A percentile compares a stretch with the other conserved stretches of the same genome.
phyloP scores from a whole-genome alignment of 2,888 invertebrate species.

The Isoperla grammatica region DNA sequence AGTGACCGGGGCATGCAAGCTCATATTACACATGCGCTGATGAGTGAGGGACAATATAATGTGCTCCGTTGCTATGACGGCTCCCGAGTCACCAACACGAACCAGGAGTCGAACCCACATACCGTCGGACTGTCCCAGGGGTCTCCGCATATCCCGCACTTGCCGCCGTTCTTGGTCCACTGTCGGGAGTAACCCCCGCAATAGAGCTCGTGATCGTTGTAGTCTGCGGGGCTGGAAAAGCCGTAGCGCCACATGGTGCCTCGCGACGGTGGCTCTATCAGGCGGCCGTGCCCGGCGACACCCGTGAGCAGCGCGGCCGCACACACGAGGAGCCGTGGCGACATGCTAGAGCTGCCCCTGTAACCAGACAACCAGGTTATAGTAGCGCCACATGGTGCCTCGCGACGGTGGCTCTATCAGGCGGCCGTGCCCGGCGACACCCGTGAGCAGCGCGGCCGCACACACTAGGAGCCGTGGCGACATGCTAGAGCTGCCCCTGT shows the following conservation, averaged over 20 bases:
- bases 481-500: no score
- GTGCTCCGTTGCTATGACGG: no score
- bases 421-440: no score
- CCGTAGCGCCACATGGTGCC: constrained; percentile 87
- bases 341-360: not conserved
- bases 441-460: no score
- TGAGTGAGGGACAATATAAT: no score
- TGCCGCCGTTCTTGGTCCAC: constrained; percentile 73
- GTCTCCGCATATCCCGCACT: constrained; percentile 84
- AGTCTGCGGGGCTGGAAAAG: constrained; percentile 81
- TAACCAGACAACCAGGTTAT: no score
- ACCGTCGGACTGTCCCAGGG: constrained; percentile 63
- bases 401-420: not conserved
- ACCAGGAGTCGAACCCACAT: no score
- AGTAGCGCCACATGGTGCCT: not conserved
- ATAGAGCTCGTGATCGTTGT: constrained; percentile 83
- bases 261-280: constrained; percentile 80
- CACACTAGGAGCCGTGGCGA: no score
- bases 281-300: constrained; percentile 61
- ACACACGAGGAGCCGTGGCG: no score
- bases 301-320: constrained; percentile 17
- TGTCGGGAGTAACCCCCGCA: constrained; percentile 84
- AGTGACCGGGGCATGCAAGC: no score
- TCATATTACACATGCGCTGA: no score
- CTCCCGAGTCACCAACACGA: no score